Percentiles rank a stretch among this genome's conserved stretches.
These are phyloP conservation scores for Dinothrombium tinctorium DNA, from an alignment of 1,140 invertebrate genomes.

Conservation along the genomic window DNA sequence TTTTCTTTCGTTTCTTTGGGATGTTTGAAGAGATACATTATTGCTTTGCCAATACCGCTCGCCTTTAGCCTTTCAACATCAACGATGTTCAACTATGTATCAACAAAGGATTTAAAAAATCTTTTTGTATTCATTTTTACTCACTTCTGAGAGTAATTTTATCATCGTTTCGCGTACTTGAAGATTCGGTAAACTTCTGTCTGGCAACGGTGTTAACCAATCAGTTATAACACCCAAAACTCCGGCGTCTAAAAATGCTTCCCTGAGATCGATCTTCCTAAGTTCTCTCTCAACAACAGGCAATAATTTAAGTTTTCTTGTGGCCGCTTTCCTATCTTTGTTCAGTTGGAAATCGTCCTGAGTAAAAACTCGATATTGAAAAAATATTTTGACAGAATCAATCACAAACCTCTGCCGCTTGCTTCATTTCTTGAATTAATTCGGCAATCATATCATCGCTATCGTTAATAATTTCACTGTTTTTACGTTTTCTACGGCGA, in stretches of 20 bases:
- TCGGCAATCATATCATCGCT: constrained; percentile 89
- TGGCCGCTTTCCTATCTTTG: constrained; percentile 52
- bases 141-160: constrained; percentile 61
- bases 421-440: constrained; percentile 63
- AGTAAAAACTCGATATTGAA: constrained; percentile 15
- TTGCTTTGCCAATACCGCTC: constrained; percentile 60
- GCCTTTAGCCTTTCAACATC: constrained; percentile 71
- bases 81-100: constrained; percentile 57
- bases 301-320: constrained; percentile 72
- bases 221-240: constrained; percentile 76
- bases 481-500: constrained; percentile 42
- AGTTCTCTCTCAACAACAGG: constrained; percentile 66
- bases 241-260: constrained; percentile 85
- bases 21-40: constrained; percentile 99
- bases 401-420: constrained; percentile 41
- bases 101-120: constrained; percentile 3
- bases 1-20: constrained; percentile 89
- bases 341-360: constrained; percentile 70
- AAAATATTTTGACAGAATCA: constrained; percentile 7
- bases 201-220: constrained; percentile 94
- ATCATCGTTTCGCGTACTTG: constrained; percentile 71
- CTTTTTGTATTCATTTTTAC: constrained; percentile 14
- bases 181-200: constrained; percentile 74
- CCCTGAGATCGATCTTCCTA: constrained; percentile 77
- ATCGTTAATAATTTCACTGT: constrained; percentile 89